Base-by-base conservation (phyloP, 2,113 vertebrate genomes). In the Pseudolaguvia tuberculata region DNA sequence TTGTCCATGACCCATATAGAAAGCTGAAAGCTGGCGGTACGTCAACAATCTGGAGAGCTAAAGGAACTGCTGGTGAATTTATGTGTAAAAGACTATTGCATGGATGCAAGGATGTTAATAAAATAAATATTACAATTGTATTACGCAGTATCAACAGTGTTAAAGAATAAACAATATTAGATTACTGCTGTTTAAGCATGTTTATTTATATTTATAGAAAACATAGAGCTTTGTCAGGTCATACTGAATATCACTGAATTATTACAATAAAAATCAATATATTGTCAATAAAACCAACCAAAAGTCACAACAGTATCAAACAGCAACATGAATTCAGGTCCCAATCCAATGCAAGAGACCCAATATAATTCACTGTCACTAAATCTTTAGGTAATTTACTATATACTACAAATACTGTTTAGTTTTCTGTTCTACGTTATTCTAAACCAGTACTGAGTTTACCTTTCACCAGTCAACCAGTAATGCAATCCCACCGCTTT, bases 391-490 rank as follows among this genome's bases (percentile, higher is more conserved):
- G n/a, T 15, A 20, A 20, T 35, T 31, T 35, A 31, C 27, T 59
- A 17, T 59, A 5, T 29, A 17, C 12, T 25, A 45, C 12, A 48
- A 71, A 50, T 0, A 39, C 20, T 39, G 3, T 15, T 13, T n/a
- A 4, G 1, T 10, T 27, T 17, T 39, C 13, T 47, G 39, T 55
- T 39, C 50, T 21, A 50, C 6, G 18, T 75, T n/a, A 63, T 29
- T 27, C 20, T 23, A 75, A 20, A 9, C 5, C n/a, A 66, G 39
- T 67, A 7, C 4, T 2, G 23, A 50, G 14, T 59, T 83, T 90
- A 90, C 88, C 88, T 90, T 79, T 45, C 72, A 73, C 82, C 85
- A 84, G 80, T 81, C 83, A 72, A 88, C 86, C 82, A 84, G 79
- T 20, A 84, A 63, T 61, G 68, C 59, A 84, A 17, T 17, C 73